A percentile compares a stretch with the other conserved stretches of the same genome.
Conservation (phyloP, 2,888 invertebrate genomes). For the Theretra japonica region DNA sequence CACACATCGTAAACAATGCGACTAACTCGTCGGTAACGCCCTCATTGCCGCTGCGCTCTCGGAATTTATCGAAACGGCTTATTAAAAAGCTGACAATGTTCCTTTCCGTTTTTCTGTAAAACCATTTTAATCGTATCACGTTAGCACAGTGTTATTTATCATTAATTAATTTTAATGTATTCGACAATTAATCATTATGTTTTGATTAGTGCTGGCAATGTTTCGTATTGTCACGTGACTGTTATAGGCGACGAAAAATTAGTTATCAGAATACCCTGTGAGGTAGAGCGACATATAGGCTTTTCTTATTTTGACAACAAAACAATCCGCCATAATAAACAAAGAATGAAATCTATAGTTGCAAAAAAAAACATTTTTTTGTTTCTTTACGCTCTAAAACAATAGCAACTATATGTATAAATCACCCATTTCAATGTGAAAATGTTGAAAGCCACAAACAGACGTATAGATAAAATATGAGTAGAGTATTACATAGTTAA, state of each 20-base stretch:
- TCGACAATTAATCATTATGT: conserved; percentile 25
- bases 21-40: conserved; percentile 51
- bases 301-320: too few species aligned
- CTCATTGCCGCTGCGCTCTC: conserved; percentile 40
- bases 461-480: too few species aligned
- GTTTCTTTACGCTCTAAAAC: too few species aligned
- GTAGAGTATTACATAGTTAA: too few species aligned
- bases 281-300: too few species aligned
- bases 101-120: conserved; percentile 52
- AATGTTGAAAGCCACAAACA: too few species aligned
- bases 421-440: too few species aligned
- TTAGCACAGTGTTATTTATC: conserved; percentile 58
- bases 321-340: too few species aligned
- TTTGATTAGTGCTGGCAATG: conserved; percentile 29
- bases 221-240: neutral
- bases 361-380: too few species aligned
- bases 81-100: conserved; percentile 51
- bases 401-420: too few species aligned
- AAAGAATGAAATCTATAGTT: too few species aligned
- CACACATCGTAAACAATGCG: conserved; percentile 24
- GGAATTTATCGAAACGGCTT: conserved; percentile 51
- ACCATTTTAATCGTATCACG: conserved; percentile 47
- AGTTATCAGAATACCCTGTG: too few species aligned
- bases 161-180: conserved; percentile 18
- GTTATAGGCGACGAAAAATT: neutral